Percentiles rank a stretch among this genome's conserved stretches.
These are phyloP conservation scores for Enteromius treurensis DNA, from an alignment of 2,797 vertebrate species.

Conservation along the genomic window DNA sequence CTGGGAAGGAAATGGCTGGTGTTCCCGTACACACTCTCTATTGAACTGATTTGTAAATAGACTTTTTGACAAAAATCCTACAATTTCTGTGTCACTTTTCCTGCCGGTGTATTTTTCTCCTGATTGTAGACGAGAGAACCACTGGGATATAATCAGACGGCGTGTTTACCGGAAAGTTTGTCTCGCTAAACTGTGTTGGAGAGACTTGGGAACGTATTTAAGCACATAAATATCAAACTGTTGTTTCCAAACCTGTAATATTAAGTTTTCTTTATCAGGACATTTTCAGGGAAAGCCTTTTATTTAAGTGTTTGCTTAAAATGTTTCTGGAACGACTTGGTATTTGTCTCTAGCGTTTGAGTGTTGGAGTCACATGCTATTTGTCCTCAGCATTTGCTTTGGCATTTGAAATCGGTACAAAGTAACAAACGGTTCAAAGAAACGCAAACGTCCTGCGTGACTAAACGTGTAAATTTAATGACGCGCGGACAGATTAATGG, in stretches of 20 bases:
- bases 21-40: slow-evolving; percentile 64
- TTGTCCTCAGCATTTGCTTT: slow-evolving; percentile 60
- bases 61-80: slow-evolving; percentile 64
- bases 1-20: slow-evolving; percentile 71
- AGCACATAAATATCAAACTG: slow-evolving; percentile 9
- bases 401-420: slow-evolving; percentile 57
- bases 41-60: slow-evolving; percentile 79
- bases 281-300: background rate
- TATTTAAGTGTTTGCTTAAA: slow-evolving; percentile 31
- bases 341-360: slow-evolving; percentile 41
- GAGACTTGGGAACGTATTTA: slow-evolving; percentile 18
- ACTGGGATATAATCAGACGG: slow-evolving; percentile 50
- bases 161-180: slow-evolving; percentile 37
- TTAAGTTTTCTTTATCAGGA: slow-evolving; percentile 8
- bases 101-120: slow-evolving; percentile 41
- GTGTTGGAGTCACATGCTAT: slow-evolving; percentile 23
- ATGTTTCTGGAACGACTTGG: slow-evolving; percentile 22
- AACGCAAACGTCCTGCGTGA: slow-evolving; percentile 25
- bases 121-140: slow-evolving; percentile 49
- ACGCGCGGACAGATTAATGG: slow-evolving; percentile 4
- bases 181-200: slow-evolving; percentile 12
- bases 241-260: slow-evolving; percentile 36
- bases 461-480: slow-evolving; percentile 24
- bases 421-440: slow-evolving; percentile 49
- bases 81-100: slow-evolving; percentile 43